Evolutionary conservation across 2,113 vertebrate genomes (phyloP).

Genomic region (Halichoerus grypus): DNA sequence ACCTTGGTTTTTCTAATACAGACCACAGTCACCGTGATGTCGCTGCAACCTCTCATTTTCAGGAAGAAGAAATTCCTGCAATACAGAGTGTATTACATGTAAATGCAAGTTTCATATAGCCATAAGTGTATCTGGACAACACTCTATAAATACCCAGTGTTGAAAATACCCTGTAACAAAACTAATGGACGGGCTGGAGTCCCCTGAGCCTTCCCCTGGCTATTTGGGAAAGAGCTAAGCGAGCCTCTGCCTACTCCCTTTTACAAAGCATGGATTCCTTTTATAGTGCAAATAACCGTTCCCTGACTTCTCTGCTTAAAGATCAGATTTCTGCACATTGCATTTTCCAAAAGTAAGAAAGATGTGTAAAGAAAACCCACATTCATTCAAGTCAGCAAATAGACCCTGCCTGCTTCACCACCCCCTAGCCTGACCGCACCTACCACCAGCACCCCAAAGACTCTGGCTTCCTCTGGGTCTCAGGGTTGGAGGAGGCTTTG

Average conservation of each 20-base stretch:
- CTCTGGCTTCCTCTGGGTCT: neutral
- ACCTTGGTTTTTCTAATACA: conserved; percentile 25
- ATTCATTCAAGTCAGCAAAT: neutral
- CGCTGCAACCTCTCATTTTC: neutral
- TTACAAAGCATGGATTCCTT: conserved; percentile 19
- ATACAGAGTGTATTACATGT: conserved; percentile 6
- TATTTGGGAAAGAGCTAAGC: neutral
- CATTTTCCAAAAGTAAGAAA: conserved; percentile 24
- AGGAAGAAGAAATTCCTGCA: conserved; percentile 46
- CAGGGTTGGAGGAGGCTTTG: neutral
- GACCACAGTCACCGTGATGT: neutral
- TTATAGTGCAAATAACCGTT: neutral
- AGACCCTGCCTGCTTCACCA: neutral
- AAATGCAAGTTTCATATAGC: conserved; percentile 9
- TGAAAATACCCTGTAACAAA: neutral
- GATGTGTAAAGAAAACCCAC: neutral
- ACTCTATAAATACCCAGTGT: neutral
- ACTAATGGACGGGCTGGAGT: neutral
- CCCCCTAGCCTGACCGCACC: neutral
- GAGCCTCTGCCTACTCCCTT: neutral
- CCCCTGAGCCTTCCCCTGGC: neutral
- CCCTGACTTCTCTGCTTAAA: neutral
- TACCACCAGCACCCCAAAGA: neutral
- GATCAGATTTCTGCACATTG: neutral
- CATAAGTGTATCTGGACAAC: neutral